Evolutionary conservation across 2,888 invertebrate species (phyloP), one percentile per base, ranked within the genome.

Genomic region (Meteorus cinctellus): DNA sequence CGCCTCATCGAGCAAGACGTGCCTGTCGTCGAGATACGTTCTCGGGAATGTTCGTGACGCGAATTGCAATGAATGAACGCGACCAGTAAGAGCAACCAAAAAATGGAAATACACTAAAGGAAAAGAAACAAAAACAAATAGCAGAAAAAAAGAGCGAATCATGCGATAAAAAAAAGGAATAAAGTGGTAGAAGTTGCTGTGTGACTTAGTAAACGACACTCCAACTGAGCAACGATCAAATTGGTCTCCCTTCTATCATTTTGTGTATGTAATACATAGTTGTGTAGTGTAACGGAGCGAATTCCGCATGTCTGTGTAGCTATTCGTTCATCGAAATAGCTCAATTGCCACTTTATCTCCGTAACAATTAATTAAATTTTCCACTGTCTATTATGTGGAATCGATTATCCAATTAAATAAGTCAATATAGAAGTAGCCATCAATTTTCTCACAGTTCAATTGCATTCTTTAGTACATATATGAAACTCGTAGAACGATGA

Each of bases 1-100:
- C 70, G 72, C 63, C 63, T 72, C 72, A 41, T 65, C 45, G 71
- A 59, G 72, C 66, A 78, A 76, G 73, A 80, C 80, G 80, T 81
- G 78, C 75, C 68, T 72, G 78, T 78, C 77, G 76, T 79, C 73
- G 73, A 69, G 72, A 78, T 79, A 74, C 75, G 77, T 77, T 78
- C 76, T 74, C 72, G 69, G 75, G 72, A 65, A 59, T 72, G 66
- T 76, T 79, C 80, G 80, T 81, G 80, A 78, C 75, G 68, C 19
- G 79, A 81, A 81, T 81, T 62, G 66, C 73, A 74, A 78, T 74
- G 67, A 66, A 78, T 77, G 72, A 59, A 74, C 71, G 67, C 59
- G 72, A 19, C 48, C 29, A 74, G 63, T 69, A 51, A 29, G 48
- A 69, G 69, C 45, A 29, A 69, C 31, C 19, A 34, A 70, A 69